A percentile compares a stretch with the other conserved stretches of the same genome.
Evolutionary conservation across 2,888 invertebrate species (phyloP).

Genomic region (Sphaerophoria rueppellii): DNA sequence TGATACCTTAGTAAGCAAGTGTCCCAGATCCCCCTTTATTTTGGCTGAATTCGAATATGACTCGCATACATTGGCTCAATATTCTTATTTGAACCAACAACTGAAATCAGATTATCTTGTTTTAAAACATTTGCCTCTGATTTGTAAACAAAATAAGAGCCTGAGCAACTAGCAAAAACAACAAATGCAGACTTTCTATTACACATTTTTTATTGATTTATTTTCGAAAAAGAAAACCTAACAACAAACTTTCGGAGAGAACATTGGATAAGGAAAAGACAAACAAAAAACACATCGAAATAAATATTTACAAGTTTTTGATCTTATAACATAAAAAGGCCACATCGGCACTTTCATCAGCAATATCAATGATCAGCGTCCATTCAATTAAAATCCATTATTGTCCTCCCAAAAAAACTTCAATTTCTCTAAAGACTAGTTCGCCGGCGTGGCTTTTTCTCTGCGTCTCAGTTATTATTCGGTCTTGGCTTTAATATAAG

Average conservation of each 20-base stretch:
- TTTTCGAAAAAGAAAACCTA: conserved; percentile 47
- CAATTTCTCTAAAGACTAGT: conserved; percentile 65
- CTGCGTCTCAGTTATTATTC: conserved; percentile 79
- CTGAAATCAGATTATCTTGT: no score
- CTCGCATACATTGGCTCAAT: no score
- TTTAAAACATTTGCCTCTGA: no score
- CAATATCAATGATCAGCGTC: conserved; percentile 8
- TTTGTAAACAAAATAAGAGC: no score
- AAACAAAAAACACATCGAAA: conserved; percentile 33
- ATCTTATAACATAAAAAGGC: conserved; percentile 2
- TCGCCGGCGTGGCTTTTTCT: conserved; percentile 62
- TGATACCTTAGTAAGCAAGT: no score
- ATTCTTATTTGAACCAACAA: neutral
- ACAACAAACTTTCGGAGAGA: conserved; percentile 51
- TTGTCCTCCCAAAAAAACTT: conserved; percentile 14
- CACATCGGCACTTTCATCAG: neutral
- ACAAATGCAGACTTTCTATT: neutral
- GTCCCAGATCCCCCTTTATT: no score
- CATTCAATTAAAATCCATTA: conserved; percentile 35
- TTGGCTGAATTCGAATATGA: no score
- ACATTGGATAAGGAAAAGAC: conserved; percentile 8
- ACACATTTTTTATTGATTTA: conserved; percentile 33
- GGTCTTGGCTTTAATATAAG: conserved; percentile 95
- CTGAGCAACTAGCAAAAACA: neutral
- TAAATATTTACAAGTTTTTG: conserved; percentile 34